A percentile compares a stretch with the other conserved stretches of the same genome.
Conservation (phyloP, 1,140 invertebrate species). For the Aplysia californica region DNA sequence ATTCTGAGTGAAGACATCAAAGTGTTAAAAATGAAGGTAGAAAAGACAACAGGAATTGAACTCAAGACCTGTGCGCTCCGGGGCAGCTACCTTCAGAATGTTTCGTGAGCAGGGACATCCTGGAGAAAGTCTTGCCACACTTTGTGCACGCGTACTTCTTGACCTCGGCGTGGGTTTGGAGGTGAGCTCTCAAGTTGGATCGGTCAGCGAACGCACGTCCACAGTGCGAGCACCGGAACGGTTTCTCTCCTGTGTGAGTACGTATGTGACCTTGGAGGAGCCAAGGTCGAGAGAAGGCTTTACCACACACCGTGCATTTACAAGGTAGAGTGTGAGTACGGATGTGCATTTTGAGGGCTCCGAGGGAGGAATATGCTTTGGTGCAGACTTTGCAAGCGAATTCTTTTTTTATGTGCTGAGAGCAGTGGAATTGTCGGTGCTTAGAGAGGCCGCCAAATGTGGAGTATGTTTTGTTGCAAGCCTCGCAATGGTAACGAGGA, state of each 20-base stretch:
- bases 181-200: conserved; percentile 94
- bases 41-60: neutral
- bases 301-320: conserved; percentile 95
- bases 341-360: conserved; percentile 99
- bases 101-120: conserved; percentile 95
- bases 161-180: conserved; percentile 97
- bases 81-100: conserved; percentile 85
- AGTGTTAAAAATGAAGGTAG: neutral
- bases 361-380: conserved; percentile 94
- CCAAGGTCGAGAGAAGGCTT: conserved; percentile 60
- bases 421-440: conserved; percentile 96
- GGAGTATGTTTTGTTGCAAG: conserved; percentile 95
- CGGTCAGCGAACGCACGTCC: conserved; percentile 93
- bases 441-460: conserved; percentile 95
- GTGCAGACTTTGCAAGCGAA: conserved; percentile 97
- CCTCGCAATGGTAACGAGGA: conserved; percentile 73
- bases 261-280: conserved; percentile 58
- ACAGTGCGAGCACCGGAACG: conserved; percentile 80
- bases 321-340: conserved; percentile 97
- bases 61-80: neutral
- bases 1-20: neutral
- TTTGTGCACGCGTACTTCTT: conserved; percentile 95
- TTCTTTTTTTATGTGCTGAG: conserved; percentile 87
- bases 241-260: too few relatives aligned
- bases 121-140: conserved; percentile 96